phyloP scores from a whole-genome alignment of 2,888 invertebrate genomes.

The Tyria jacobaeae region DNA sequence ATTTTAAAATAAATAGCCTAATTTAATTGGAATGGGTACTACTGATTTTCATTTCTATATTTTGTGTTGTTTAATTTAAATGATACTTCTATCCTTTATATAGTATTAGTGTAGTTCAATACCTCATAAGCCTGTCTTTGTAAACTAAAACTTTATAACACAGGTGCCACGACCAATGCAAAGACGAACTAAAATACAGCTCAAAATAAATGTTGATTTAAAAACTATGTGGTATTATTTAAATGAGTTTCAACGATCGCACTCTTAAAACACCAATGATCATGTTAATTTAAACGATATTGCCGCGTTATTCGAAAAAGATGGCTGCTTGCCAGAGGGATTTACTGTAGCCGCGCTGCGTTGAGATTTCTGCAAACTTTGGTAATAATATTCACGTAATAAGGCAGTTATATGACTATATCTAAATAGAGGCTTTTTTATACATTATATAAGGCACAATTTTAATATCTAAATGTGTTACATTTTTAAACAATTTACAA shows the following conservation, averaged over 20 bases:
- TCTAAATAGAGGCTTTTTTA: constrained; percentile 1
- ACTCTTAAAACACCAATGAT: constrained; percentile 55
- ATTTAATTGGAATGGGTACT: too few species aligned
- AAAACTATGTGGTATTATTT: constrained; percentile 30
- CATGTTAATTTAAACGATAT: constrained; percentile 59
- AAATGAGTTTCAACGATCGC: constrained; percentile 46
- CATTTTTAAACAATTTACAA: not conserved
- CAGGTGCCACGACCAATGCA: not conserved
- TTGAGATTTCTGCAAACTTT: constrained; percentile 48
- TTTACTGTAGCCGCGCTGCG: constrained; percentile 52
- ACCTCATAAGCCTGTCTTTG: not conserved
- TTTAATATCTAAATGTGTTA: not conserved
- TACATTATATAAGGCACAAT: not conserved
- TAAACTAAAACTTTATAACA: not conserved
- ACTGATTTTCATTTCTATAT: too few species aligned
- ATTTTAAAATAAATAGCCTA: too few species aligned
- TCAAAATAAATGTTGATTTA: constrained; percentile 25
- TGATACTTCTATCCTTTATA: too few species aligned
- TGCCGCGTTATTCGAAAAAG: constrained; percentile 55
- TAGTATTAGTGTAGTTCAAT: too few species aligned
- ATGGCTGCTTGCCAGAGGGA: constrained; percentile 63
- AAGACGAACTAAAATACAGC: constrained; percentile 9
- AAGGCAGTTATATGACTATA: constrained; percentile 11
- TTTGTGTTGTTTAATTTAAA: too few species aligned
- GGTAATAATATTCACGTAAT: constrained; percentile 35